Percentiles rank a stretch among this genome's conserved stretches.
These are phyloP conservation scores for Caenorhabditis tropicalis DNA, from an alignment of 1,140 invertebrate species.

Conservation along the genomic window DNA sequence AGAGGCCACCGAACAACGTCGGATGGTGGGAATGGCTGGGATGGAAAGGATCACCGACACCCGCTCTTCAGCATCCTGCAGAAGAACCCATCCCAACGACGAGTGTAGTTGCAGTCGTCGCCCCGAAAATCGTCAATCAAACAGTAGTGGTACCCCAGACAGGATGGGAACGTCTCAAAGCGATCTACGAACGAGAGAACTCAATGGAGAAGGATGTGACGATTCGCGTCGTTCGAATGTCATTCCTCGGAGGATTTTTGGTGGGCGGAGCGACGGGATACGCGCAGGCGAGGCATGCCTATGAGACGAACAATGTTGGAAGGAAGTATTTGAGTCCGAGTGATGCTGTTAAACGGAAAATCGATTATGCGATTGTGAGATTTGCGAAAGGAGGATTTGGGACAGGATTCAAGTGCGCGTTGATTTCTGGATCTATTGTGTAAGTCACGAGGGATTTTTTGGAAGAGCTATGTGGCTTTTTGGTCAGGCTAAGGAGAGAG, in stretches of 20 bases:
- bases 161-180: conserved; percentile 44
- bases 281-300: conserved; percentile 19
- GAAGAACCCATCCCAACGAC: background rate
- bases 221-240: conserved; percentile 36
- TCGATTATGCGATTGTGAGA: conserved; percentile 52
- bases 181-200: conserved; percentile 3
- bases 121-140: background rate
- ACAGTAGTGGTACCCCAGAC: background rate
- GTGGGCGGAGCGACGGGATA: conserved; percentile 51
- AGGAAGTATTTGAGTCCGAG: conserved; percentile 48
- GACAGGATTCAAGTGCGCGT: conserved; percentile 30
- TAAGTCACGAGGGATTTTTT: background rate
- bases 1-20: background rate
- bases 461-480: no score
- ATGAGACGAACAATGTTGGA: conserved; percentile 45
- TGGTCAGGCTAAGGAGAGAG: no score
- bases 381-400: conserved; percentile 49
- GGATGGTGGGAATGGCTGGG: conserved; percentile 37
- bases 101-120: background rate
- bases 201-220: conserved; percentile 51
- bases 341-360: conserved; percentile 45
- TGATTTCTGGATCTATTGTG: conserved; percentile 49
- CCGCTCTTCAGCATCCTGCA: background rate
- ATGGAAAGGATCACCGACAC: background rate
- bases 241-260: conserved; percentile 51